Base-by-base conservation (phyloP, 2,113 vertebrate genomes). In the Propithecus coquereli region DNA sequence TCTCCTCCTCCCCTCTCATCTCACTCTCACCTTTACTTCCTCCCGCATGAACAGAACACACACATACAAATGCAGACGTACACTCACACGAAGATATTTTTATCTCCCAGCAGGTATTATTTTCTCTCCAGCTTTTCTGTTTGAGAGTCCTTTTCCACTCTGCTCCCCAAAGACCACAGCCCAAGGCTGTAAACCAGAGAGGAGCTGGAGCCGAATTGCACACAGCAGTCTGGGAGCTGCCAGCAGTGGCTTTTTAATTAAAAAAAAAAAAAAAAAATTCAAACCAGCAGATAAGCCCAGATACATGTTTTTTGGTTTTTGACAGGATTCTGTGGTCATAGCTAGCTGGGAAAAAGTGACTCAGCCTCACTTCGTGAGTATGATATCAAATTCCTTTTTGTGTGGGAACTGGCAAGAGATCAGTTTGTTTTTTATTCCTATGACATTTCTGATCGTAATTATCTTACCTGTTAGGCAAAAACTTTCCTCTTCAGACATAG, bases 61-160 rank as follows among this genome's bases (percentile, higher is more conserved):
- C 27, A 20, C 23, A 2, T 1, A 27, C 65, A 37, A 13, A 37
- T 22, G 40, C 63, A 27, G 14, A 61, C 16, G 0, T 1, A 12
- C 16, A 18, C 86, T 52, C 52, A 3, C 20, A 57, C 40, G 17
- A 6, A 65, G 81, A 5, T 52, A 27, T 25, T 61, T 83, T 37
- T 22, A 13, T 59, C 74, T 83, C 73, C 87, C 82, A 18, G 61
- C 66, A 70, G 83, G 94, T 40, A 13, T 50, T 84, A 54, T 71
- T 95, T 87, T 74, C 86, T 94, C 54, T 92, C 57, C 50, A 1
- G 27, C 20, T 54, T 68, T 94, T 90, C 47, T 54, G 9, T 86
- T 66, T 61, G 37, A 45, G 87, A 91, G 87, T 81, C 84, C 80
- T 45, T 95, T 97, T 94, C 70, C 73, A 71, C 89, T 43, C 32